These are phyloP conservation scores for Drosophila subobscura DNA, from an alignment of 1,140 invertebrate genomes.

Conservation along the genomic window DNA sequence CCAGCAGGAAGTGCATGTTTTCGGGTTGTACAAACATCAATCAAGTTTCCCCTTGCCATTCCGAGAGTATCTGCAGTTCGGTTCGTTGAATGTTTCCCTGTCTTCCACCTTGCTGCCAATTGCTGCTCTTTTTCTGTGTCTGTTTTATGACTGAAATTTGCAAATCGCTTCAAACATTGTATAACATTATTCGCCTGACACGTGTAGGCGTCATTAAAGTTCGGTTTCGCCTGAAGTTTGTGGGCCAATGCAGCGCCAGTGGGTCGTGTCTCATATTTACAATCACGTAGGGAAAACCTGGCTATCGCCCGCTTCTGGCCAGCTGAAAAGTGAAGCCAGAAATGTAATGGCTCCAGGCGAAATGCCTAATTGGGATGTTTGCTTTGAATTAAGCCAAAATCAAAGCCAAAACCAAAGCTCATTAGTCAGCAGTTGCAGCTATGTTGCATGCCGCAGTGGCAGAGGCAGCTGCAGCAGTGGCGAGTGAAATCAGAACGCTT, in stretches of 20 bases:
- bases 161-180: slow-evolving; percentile 58
- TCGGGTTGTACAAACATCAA: not conserved
- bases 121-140: not conserved
- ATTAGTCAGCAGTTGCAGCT: slow-evolving; percentile 35
- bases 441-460: slow-evolving; percentile 41
- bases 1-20: no score
- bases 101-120: slow-evolving; percentile 19
- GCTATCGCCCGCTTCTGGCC: slow-evolving; percentile 5
- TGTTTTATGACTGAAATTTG: slow-evolving; percentile 61
- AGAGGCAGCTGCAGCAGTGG: slow-evolving; percentile 23
- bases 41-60: slow-evolving; percentile 17
- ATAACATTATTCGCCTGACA: slow-evolving; percentile 53
- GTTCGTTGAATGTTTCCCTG: not conserved
- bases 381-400: slow-evolving; percentile 52
- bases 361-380: slow-evolving; percentile 56
- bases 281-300: slow-evolving; percentile 47
- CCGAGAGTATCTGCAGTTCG: slow-evolving; percentile 14
- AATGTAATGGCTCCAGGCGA: slow-evolving; percentile 29
- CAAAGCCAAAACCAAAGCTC: slow-evolving; percentile 24
- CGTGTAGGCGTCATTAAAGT: slow-evolving; percentile 63
- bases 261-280: slow-evolving; percentile 48
- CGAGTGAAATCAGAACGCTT: slow-evolving; percentile 77
- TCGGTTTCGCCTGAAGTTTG: slow-evolving; percentile 6
- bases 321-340: slow-evolving; percentile 48
- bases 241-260: slow-evolving; percentile 26